Evolutionary conservation across 2,888 invertebrate genomes (phyloP).

Genomic region (Mimumesa dahlbomi): DNA sequence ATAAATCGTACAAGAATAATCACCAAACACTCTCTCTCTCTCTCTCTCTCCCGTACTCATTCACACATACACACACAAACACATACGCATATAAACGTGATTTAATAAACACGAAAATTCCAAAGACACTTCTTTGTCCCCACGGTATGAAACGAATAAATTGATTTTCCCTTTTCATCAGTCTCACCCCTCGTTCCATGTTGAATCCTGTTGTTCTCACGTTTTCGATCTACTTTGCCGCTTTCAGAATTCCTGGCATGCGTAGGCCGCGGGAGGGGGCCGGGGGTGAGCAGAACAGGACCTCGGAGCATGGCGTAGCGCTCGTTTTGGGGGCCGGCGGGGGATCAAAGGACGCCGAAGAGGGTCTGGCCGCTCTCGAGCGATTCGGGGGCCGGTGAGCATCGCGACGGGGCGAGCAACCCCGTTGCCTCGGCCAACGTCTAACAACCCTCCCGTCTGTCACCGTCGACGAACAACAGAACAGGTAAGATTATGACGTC

Average conservation of each 20-base stretch:
- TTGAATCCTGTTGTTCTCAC: too few relatives aligned
- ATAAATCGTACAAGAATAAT: too few relatives aligned
- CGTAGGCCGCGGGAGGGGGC: constrained; percentile 67
- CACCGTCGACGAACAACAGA: constrained; percentile 79
- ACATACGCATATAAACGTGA: too few relatives aligned
- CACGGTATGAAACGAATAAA: too few relatives aligned
- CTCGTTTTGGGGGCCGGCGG: constrained; percentile 49
- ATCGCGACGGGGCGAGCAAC: constrained; percentile 77
- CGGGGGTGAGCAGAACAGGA: constrained; percentile 57
- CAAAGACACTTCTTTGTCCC: too few relatives aligned
- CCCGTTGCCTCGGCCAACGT: constrained; percentile 75
- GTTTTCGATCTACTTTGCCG: constrained; percentile 6
- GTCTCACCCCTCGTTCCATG: too few relatives aligned
- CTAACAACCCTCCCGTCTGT: constrained; percentile 76
- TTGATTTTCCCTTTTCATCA: too few relatives aligned
- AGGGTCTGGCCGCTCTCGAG: constrained; percentile 68
- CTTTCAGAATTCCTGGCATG: constrained; percentile 72
- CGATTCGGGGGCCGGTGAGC: constrained; percentile 77
- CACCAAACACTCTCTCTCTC: too few relatives aligned
- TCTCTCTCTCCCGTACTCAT: too few relatives aligned
- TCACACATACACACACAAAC: too few relatives aligned
- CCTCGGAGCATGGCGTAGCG: constrained; percentile 57
- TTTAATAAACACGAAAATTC: too few relatives aligned
- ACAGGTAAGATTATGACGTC: constrained; percentile 74
- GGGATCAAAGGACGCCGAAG: constrained; percentile 60